Conservation (phyloP, 2,113 vertebrate genomes). For the Odontophorus gujanensis region DNA sequence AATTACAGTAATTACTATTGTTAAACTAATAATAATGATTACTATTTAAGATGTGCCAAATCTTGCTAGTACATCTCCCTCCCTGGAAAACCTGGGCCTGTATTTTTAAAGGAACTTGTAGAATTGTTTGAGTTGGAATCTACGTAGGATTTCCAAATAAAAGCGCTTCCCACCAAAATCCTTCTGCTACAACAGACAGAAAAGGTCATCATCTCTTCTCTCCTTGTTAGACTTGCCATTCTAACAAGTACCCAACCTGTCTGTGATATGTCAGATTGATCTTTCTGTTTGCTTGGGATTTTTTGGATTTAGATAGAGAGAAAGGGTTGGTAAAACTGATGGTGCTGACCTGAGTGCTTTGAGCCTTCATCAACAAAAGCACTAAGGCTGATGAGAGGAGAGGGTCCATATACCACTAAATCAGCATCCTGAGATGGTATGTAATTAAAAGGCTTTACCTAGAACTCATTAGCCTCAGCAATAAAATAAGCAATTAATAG, state of each 20-base stretch:
- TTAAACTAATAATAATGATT: slow-evolving; percentile 54
- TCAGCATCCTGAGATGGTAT: not conserved
- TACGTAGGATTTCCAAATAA: not conserved
- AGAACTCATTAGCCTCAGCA: not conserved
- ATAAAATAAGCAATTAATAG: slow-evolving; percentile 1
- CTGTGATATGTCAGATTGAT: not conserved
- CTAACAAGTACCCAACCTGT: not conserved
- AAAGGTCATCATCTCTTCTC: not conserved
- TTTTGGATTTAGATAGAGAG: not conserved
- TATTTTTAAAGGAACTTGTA: slow-evolving; percentile 13
- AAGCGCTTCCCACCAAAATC: not conserved
- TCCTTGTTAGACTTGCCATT: not conserved
- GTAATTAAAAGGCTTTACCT: not conserved
- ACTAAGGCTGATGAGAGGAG: not conserved
- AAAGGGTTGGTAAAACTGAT: not conserved
- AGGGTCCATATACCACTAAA: not conserved
- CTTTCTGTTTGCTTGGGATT: not conserved
- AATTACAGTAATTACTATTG: slow-evolving; percentile 60
- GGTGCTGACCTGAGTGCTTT: not conserved
- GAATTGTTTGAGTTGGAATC: not conserved
- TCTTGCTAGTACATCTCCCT: slow-evolving; percentile 2
- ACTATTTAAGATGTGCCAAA: slow-evolving; percentile 43
- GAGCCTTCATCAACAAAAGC: fast-evolving
- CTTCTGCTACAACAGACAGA: not conserved
- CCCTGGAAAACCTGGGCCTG: slow-evolving; percentile 15